phyloP scores from a whole-genome alignment of 2,888 invertebrate genomes.

The Magallana nippona region DNA sequence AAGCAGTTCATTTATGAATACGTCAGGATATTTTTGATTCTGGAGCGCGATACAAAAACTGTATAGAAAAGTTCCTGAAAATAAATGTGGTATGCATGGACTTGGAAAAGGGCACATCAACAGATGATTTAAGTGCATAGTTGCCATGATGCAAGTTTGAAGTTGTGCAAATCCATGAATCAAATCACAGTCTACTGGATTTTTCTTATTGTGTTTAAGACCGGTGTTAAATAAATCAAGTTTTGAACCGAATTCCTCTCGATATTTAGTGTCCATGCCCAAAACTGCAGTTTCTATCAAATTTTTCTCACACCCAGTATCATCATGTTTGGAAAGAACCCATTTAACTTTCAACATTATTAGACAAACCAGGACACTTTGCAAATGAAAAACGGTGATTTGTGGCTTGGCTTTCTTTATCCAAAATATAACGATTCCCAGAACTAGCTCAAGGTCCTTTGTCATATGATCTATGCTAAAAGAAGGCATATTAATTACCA shows the following conservation, averaged over 20 bases:
- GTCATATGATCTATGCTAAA: slow-evolving; percentile 25
- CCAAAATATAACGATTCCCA: slow-evolving; percentile 63
- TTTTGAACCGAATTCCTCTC: background rate
- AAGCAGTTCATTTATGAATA: slow-evolving; percentile 65
- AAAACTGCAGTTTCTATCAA: slow-evolving; percentile 47
- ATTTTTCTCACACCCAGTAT: background rate
- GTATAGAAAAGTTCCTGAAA: slow-evolving; percentile 75
- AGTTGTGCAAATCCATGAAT: slow-evolving; percentile 77
- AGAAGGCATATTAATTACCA: slow-evolving; percentile 40
- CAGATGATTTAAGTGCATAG: slow-evolving; percentile 73
- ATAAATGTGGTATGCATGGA: slow-evolving; percentile 62
- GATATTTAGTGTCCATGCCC: slow-evolving; percentile 7
- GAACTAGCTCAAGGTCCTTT: slow-evolving; percentile 50
- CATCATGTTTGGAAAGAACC: background rate
- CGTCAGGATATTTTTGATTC: slow-evolving; percentile 60
- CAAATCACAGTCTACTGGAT: slow-evolving; percentile 54
- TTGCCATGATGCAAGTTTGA: slow-evolving; percentile 73
- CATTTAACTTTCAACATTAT: slow-evolving; percentile 41
- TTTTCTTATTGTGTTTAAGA: slow-evolving; percentile 56
- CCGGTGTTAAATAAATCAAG: slow-evolving; percentile 51
- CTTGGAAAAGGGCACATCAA: slow-evolving; percentile 64
- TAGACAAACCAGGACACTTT: slow-evolving; percentile 56
- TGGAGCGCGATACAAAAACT: slow-evolving; percentile 69
- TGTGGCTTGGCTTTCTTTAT: slow-evolving; percentile 63
- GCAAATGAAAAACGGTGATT: slow-evolving; percentile 58